Conservation (phyloP, 1,140 invertebrate species). For the Tetramorium simillimum region DNA sequence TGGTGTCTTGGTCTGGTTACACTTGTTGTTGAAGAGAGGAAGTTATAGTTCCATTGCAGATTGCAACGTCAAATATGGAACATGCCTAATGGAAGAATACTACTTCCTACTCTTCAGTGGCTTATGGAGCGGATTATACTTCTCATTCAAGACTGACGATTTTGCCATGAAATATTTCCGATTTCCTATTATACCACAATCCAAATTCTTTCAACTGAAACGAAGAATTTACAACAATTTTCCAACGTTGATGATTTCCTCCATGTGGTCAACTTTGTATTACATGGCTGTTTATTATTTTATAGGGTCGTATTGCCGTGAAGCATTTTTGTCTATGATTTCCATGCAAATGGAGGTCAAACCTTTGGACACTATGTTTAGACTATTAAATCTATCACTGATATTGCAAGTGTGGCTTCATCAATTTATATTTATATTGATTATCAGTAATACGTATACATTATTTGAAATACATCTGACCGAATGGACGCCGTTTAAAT, state of each 20-base stretch:
- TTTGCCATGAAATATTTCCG: conserved; percentile 77
- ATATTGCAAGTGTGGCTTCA: conserved; percentile 89
- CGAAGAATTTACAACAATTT: conserved; percentile 86
- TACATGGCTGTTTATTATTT: conserved; percentile 88
- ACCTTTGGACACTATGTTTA: conserved; percentile 85
- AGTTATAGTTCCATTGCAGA: conserved; percentile 82
- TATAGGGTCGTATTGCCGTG: conserved; percentile 83
- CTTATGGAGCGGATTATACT: conserved; percentile 89
- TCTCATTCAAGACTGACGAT: conserved; percentile 87
- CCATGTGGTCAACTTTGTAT: conserved; percentile 87
- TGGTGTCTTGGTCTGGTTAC: conserved; percentile 87
- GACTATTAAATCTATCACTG: conserved; percentile 85
- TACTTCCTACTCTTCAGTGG: conserved; percentile 89
- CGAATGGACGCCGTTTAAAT: conserved; percentile 87
- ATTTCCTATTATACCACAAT: conserved; percentile 89
- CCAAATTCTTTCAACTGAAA: conserved; percentile 88
- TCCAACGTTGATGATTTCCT: conserved; percentile 86
- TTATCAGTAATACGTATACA: conserved; percentile 89
- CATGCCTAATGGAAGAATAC: conserved; percentile 85
- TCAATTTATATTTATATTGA: conserved; percentile 88
- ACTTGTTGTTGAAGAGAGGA: conserved; percentile 87
- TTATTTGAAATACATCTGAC: conserved; percentile 90
- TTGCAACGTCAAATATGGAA: conserved; percentile 70
- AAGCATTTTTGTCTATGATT: conserved; percentile 61
- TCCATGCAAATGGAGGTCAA: conserved; percentile 82